Percentiles rank a stretch among this genome's conserved stretches.
These are phyloP conservation scores for Eurypyga helias DNA, from an alignment of 2,113 vertebrate genomes.

Conservation along the genomic window DNA sequence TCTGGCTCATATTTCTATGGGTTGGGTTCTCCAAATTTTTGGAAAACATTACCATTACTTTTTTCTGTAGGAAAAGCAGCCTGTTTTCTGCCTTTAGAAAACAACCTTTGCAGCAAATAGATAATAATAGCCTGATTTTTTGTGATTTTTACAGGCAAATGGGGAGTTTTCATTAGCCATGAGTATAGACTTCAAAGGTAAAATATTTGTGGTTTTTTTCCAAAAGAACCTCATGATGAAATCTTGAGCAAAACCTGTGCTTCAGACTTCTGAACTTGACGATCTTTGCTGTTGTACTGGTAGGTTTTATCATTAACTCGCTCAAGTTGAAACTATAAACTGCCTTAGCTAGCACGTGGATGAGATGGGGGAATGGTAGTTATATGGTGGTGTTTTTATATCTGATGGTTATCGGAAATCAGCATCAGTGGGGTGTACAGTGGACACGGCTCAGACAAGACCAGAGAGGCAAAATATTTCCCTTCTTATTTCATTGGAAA, in stretches of 20 bases:
- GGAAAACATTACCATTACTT: neutral
- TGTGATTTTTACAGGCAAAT: conserved; percentile 1
- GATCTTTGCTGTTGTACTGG: neutral
- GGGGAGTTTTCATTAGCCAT: neutral
- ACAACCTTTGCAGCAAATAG: neutral
- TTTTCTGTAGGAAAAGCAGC: neutral
- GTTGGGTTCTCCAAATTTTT: neutral
- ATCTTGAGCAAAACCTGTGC: neutral
- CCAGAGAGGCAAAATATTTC: conserved; percentile 7
- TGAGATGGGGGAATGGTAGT: neutral
- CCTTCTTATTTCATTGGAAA: conserved; percentile 10
- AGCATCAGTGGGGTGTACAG: neutral
- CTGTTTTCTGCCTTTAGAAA: neutral
- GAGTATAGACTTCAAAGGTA: neutral
- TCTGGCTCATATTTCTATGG: neutral
- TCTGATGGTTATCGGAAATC: neutral
- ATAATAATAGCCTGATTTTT: neutral
- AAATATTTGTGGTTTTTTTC: neutral
- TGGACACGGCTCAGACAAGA: conserved; percentile 2
- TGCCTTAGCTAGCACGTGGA: neutral
- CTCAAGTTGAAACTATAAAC: neutral
- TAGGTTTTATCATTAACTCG: neutral
- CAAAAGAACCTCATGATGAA: neutral
- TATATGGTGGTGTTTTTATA: neutral
- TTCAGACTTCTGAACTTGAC: neutral